phyloP scores from a whole-genome alignment of 2,797 vertebrate genomes.

The Malacoctenus gilli region DNA sequence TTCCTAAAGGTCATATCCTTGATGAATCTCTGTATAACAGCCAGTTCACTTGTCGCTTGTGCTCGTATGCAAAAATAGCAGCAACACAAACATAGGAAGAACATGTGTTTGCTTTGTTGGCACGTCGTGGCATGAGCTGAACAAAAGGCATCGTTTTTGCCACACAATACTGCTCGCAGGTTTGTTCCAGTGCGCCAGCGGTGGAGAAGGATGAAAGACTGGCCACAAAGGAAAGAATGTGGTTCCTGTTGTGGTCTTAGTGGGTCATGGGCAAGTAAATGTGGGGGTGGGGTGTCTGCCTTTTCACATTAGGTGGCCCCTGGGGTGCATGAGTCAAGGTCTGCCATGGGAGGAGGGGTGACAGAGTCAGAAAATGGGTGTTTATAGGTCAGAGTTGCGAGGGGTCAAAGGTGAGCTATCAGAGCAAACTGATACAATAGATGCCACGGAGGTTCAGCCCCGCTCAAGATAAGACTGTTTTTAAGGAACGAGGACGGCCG shows the following conservation, averaged over 20 bases:
- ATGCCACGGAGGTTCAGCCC: slow-evolving; percentile 34
- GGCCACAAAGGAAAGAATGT: slow-evolving; percentile 79
- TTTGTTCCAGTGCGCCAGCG: slow-evolving; percentile 67
- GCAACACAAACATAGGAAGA: slow-evolving; percentile 4
- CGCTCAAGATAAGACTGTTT: slow-evolving; percentile 23
- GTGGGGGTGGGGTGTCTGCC: slow-evolving; percentile 72
- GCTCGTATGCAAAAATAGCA: neutral
- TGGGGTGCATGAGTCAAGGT: slow-evolving; percentile 70
- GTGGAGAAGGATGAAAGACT: slow-evolving; percentile 71
- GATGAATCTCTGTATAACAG: slow-evolving; percentile 17
- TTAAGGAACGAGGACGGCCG: slow-evolving; percentile 27
- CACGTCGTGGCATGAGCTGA: slow-evolving; percentile 10
- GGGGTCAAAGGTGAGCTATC: slow-evolving; percentile 50
- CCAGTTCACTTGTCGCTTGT: slow-evolving; percentile 18
- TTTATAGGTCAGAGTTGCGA: slow-evolving; percentile 52
- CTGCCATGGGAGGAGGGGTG: slow-evolving; percentile 55
- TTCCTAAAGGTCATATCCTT: slow-evolving; percentile 1
- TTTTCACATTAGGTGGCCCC: slow-evolving; percentile 74
- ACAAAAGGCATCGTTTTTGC: slow-evolving; percentile 57
- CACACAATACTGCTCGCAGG: slow-evolving; percentile 61
- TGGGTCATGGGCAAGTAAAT: slow-evolving; percentile 67
- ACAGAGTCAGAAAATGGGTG: slow-evolving; percentile 37
- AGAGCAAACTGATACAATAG: slow-evolving; percentile 46
- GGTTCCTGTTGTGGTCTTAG: slow-evolving; percentile 78
- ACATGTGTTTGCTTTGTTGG: slow-evolving; percentile 53